These are phyloP conservation scores for Clarias pachynema DNA, from an alignment of 2,797 vertebrate genomes.

Conservation along the genomic window DNA sequence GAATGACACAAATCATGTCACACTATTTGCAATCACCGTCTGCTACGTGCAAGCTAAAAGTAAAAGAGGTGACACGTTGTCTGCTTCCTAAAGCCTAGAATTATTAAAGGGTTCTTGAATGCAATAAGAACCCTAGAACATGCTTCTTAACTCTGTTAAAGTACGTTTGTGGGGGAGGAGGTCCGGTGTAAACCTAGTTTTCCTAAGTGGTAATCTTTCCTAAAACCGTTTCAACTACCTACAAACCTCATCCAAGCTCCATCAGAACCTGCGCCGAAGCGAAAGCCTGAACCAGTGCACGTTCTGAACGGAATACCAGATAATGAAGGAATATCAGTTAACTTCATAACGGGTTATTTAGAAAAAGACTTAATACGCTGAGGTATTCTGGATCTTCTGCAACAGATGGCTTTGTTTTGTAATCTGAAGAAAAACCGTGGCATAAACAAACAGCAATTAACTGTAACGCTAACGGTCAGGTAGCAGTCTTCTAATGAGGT, in stretches of 20 bases:
- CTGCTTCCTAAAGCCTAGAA: neutral
- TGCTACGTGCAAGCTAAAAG: neutral
- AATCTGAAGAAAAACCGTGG: neutral
- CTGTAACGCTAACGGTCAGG: neutral
- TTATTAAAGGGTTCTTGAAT: neutral
- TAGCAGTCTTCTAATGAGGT: neutral
- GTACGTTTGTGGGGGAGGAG: neutral
- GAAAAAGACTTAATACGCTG: neutral
- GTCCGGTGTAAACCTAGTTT: neutral
- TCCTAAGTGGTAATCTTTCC: neutral
- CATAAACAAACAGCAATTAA: conserved; percentile 22
- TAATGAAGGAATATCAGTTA: neutral
- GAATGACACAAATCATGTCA: neutral
- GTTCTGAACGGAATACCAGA: neutral
- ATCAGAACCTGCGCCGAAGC: neutral
- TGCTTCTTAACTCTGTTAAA: neutral
- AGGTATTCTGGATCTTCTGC: neutral
- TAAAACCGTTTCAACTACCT: neutral
- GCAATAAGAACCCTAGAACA: neutral
- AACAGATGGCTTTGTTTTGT: conserved; percentile 15
- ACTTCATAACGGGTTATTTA: neutral
- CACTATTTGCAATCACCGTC: neutral
- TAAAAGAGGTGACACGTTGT: neutral
- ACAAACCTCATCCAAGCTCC: no score
- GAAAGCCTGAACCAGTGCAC: neutral